Evolutionary conservation across 2,888 invertebrate species (phyloP), one percentile per base, ranked within the genome.

Genomic region (Globia sparganii): DNA sequence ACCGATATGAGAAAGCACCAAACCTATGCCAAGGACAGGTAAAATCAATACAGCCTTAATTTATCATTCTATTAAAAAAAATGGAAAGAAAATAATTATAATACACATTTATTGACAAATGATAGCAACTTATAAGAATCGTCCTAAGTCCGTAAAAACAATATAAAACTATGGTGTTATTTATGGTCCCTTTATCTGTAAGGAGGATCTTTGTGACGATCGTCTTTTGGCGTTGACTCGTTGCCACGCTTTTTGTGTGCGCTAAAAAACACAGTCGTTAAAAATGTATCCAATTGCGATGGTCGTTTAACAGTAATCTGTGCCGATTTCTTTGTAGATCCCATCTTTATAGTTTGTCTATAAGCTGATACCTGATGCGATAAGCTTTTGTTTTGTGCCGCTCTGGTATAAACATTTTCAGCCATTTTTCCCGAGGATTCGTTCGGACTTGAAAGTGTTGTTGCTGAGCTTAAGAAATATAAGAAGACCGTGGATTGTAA

Each of bases 311-410:
- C 81, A 89, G 90, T 91, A 92, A 94, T 93, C 93, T 92, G 90
- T 90, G 95, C 95, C 91, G 95, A 94, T 94, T 91, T 92, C 94
- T 94, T 94, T 95, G 93, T 93, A 95, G 95, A 96, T 95, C 70
- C 79, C 75, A 95, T 95, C 95, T 96, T 94, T 94, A 95, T 94
- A 90, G 91, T 89, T 91, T 92, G 90, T 92, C 92, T 92, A 90
- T 90, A 88, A 84, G 81, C 85, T 85, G 88, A 88, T 88, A 81
- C 86, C 70, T 83, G 78, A 68, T 72, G 75, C 67, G 83, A 85
- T 86, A 87, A 81, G 87, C 82, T 86, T 89, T 89, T 87, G 87
- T 88, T 86, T 86, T 83, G 40, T 81, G 81, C 87, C 90, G 90
- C 77, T 15, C 18, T 74, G 43, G 25, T 77, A 76, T 43, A 77